Base-by-base conservation (phyloP, 2,113 vertebrate genomes). In the Apaloderma vittatum region DNA sequence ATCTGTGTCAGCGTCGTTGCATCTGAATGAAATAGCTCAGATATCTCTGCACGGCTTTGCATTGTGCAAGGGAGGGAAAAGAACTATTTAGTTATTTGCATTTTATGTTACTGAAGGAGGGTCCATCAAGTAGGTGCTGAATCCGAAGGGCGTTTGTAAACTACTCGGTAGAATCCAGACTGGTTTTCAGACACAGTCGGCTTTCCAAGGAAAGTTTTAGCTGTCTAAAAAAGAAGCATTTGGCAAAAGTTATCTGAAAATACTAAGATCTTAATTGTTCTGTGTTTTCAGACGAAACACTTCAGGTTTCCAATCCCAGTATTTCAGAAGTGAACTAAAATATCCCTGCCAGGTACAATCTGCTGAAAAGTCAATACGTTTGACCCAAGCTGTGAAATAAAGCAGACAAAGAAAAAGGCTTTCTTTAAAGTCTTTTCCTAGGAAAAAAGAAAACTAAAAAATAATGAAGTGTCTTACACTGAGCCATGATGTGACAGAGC, bases 111-210 rank as follows among this genome's bases (percentile, higher is more conserved):
- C 18, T 19, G 23, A 63, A 62, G 24, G 17, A 73, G 34, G 3
- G 20, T 32, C 29, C 8, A 18, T 21, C 23, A 23, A 57, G 21
- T 2, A 8, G 36, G 9, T 45, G 79, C n/a, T 73, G 45, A 75
- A 65, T 55, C 5, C 8, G 26, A 72, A 72, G 48, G 48, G 72
- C 20, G 11, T 49, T 30, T 73, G 36, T 24, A 19, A 59, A 83
- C 61, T 70, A 46, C 16, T 68, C 14, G 2, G 6, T 18, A 32
- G 18, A 9, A n/a, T 12, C n/a, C 49, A 62, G 43, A 8, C 6
- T 0, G 0, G 15, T 71, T 34, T 65, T 16, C 29, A 48, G 43
- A 12, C 6, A 17, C 11, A 66, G n/a, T 3, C 1, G 5, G 9
- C 3, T 72, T 84, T 76, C 49, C 27, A 68, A 49, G 9, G 13